Conservation (phyloP, 2,888 invertebrate genomes). For the Volucella bombylans region DNA sequence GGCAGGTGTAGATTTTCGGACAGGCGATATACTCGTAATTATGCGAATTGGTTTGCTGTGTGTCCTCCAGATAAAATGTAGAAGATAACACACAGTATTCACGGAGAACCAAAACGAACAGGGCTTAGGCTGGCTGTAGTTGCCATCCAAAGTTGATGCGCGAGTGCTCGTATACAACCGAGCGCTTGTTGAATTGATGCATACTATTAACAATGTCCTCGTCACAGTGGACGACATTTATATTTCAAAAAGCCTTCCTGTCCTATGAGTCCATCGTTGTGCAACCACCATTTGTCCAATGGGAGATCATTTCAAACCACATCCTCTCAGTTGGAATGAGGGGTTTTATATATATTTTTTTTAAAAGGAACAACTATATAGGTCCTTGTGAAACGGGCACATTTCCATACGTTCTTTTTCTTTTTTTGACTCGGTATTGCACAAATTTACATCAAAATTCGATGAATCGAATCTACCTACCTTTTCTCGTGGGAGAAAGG, state of each 20-base stretch:
- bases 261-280: not conserved
- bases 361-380: constrained; percentile 28
- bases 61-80: constrained; percentile 21
- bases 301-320: constrained; percentile 34
- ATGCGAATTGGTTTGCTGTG: constrained; percentile 68
- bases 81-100: not conserved
- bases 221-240: constrained; percentile 51
- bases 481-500: constrained; percentile 5
- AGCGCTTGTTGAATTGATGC: constrained; percentile 57
- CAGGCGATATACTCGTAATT: constrained; percentile 46
- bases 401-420: constrained; percentile 12
- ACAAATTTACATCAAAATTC: constrained; percentile 65
- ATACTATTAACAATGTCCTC: constrained; percentile 6
- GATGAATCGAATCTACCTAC: constrained; percentile 49
- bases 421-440: constrained; percentile 44
- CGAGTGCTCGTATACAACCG: constrained; percentile 1
- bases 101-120: constrained; percentile 35
- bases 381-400: constrained; percentile 39
- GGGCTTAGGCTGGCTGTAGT: constrained; percentile 36
- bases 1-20: constrained; percentile 22
- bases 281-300: constrained; percentile 25
- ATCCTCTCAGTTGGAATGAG: constrained; percentile 44
- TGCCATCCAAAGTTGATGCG: constrained; percentile 10
- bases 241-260: constrained; percentile 58
- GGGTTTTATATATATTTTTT: not conserved